These are phyloP conservation scores for Tinamus guttatus DNA, from an alignment of 2,113 vertebrate genomes.

Conservation along the genomic window DNA sequence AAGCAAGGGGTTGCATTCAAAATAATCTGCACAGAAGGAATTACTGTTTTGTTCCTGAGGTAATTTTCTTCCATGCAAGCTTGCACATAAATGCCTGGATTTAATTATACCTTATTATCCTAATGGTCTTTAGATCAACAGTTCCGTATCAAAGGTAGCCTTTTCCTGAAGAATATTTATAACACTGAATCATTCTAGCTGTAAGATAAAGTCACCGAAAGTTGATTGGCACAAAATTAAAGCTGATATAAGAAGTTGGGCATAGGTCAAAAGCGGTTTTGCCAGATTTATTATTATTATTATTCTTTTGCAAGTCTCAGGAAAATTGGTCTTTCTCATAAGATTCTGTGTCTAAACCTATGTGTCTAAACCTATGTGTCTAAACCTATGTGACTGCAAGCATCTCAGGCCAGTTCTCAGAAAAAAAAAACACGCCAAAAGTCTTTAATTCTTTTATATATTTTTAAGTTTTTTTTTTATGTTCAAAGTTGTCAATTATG, in stretches of 20 bases:
- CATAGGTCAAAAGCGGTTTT: not conserved
- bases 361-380: not conserved
- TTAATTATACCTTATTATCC: conserved; percentile 40
- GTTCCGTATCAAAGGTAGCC: not conserved
- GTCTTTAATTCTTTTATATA: not conserved
- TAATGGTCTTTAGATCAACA: not conserved
- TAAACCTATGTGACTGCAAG: not conserved
- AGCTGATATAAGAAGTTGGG: not conserved
- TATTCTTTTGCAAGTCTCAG: not conserved
- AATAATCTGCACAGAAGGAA: conserved; percentile 31
- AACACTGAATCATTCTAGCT: not conserved
- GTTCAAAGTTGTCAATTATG: not conserved
- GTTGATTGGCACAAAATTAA: not conserved
- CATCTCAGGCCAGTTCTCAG: not conserved
- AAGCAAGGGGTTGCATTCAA: conserved; percentile 32
- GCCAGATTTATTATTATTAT: not conserved
- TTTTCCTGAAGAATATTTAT: not conserved
- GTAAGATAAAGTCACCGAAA: not conserved
- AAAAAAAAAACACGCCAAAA: not conserved
- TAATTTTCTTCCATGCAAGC: conserved; percentile 46
- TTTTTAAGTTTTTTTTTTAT: not conserved
- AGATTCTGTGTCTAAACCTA: not conserved
- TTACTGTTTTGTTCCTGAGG: conserved; percentile 49
- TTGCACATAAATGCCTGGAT: conserved; percentile 14
- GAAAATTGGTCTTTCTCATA: not conserved